These are phyloP conservation scores for Pentamera pediparva DNA, from an alignment of 53 echinoderm and acorn worm genomes.

Conservation along the genomic window DNA sequence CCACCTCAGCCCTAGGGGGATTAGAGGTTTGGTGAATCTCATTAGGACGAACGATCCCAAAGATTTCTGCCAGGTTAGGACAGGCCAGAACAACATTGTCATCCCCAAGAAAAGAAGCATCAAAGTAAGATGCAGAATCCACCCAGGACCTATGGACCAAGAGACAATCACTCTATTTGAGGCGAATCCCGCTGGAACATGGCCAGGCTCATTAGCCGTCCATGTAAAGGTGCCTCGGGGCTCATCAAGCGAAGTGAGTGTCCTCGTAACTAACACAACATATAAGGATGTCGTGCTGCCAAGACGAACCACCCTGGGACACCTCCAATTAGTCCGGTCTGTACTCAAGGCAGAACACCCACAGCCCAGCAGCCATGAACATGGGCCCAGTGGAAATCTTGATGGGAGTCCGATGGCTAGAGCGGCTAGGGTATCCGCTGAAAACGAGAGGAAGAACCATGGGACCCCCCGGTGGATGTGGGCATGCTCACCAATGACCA, in stretches of 20 bases:
- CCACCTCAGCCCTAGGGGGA: not conserved
- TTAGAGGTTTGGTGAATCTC: not conserved
- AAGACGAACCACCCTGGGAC: not conserved
- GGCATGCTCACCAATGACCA: not conserved
- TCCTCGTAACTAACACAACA: not conserved
- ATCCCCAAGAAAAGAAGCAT: not conserved
- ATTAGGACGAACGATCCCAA: not conserved
- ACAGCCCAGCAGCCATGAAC: not conserved
- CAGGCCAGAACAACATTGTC: not conserved
- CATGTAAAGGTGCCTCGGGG: not conserved
- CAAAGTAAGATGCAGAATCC: not conserved
- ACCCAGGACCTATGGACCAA: not conserved
- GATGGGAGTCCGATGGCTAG: not conserved
- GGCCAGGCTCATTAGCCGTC: not conserved
- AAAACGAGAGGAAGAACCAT: not conserved
- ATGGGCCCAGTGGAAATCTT: not conserved
- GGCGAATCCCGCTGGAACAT: not conserved
- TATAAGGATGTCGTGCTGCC: constrained; percentile 6
- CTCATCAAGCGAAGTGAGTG: not conserved
- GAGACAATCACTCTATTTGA: not conserved
- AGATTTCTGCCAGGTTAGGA: not conserved
- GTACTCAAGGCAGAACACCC: too few relatives aligned
- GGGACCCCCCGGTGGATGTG: not conserved
- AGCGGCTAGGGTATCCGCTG: not conserved
- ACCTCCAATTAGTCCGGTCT: not conserved